A percentile compares a stretch with the other conserved stretches of the same genome.
Evolutionary conservation across 2,113 vertebrate species (phyloP).

Genomic region (Pandion haliaetus): DNA sequence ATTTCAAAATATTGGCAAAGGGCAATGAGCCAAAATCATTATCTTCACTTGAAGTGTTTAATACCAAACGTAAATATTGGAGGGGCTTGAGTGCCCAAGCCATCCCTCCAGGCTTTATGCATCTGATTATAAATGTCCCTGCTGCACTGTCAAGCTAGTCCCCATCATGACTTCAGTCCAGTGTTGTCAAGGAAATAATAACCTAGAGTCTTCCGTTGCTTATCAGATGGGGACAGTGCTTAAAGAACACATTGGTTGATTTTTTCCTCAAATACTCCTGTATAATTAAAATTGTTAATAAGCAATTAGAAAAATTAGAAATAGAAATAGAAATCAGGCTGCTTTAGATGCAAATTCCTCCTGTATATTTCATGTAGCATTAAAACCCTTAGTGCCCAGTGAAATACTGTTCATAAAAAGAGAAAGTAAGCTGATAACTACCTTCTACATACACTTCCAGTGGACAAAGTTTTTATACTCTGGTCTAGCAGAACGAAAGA

Average conservation of each 20-base stretch:
- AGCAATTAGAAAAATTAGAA: neutral
- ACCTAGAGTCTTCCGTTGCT: neutral
- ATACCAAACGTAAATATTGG: constrained; percentile 41
- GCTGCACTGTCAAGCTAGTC: neutral
- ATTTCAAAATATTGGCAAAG: constrained; percentile 34
- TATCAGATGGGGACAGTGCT: neutral
- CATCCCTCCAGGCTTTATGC: constrained; percentile 5
- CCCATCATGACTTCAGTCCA: neutral
- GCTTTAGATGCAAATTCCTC: neutral
- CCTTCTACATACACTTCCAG: neutral
- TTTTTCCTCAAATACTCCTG: neutral
- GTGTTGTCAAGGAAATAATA: constrained; percentile 14
- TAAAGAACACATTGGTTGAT: neutral
- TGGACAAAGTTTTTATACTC: neutral
- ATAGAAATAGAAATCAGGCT: neutral
- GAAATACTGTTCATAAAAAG: neutral
- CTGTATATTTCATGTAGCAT: neutral
- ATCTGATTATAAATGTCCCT: constrained; percentile 28
- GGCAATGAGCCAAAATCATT: constrained; percentile 56
- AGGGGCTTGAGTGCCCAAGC: constrained; percentile 36
- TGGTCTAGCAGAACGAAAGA: neutral
- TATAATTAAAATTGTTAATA: neutral
- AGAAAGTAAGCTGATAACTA: neutral
- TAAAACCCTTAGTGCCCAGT: neutral
- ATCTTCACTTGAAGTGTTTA: constrained; percentile 44